phyloP scores from a whole-genome alignment of 2,888 invertebrate species.

The Tricholauxania praeusta region DNA sequence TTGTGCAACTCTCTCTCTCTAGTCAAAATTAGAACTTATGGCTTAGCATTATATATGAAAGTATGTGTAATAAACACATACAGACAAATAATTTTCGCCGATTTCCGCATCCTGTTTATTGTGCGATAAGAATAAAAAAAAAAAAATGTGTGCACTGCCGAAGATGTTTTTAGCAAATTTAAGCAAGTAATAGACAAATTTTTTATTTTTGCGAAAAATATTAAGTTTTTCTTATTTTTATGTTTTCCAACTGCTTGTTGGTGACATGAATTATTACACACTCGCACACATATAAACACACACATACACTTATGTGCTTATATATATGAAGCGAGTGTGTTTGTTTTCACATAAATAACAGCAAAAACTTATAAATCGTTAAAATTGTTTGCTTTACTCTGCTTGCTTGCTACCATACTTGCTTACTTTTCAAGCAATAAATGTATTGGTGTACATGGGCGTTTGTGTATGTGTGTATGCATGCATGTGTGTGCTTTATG shows the following conservation, averaged over 20 bases:
- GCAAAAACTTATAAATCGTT: constrained; percentile 20
- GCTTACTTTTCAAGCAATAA: too few species aligned
- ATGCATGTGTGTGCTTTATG: background rate
- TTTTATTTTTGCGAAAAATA: too few species aligned
- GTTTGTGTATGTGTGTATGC: background rate
- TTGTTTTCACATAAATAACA: too few species aligned
- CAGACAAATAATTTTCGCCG: constrained; percentile 1
- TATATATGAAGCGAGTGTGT: too few species aligned
- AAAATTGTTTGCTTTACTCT: constrained; percentile 8
- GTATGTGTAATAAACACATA: background rate
- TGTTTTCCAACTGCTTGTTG: constrained; percentile 2
- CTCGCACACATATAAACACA: background rate
- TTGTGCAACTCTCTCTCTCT: too few species aligned
- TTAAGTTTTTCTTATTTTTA: background rate
- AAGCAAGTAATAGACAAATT: too few species aligned
- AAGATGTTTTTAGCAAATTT: background rate
- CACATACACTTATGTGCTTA: background rate
- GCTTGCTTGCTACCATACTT: too few species aligned
- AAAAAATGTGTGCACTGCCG: background rate
- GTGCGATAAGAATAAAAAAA: background rate
- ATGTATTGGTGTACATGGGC: background rate
- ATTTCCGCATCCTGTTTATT: constrained; percentile 33
- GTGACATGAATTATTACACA: constrained; percentile 27
- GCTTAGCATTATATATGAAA: too few species aligned
- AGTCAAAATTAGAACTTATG: background rate